A percentile compares a stretch with the other conserved stretches of the same genome.
Conservation (phyloP, 2,113 vertebrate species). For the Bagarius yarrelli region DNA sequence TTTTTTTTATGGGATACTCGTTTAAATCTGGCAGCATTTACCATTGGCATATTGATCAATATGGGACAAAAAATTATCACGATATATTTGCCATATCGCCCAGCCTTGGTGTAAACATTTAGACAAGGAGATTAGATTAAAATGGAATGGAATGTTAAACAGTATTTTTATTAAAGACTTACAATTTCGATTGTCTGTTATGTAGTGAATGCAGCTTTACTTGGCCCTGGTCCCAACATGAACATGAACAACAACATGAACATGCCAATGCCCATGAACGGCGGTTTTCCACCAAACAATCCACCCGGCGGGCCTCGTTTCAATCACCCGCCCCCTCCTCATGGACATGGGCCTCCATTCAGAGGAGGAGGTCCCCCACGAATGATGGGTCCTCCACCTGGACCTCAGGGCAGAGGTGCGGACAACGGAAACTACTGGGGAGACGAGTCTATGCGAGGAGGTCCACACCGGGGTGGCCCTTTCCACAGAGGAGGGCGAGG, state of each 20-base stretch:
- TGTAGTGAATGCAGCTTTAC: constrained; percentile 74
- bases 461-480: constrained; percentile 72
- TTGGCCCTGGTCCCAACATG: constrained; percentile 79
- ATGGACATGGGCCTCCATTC: constrained; percentile 75
- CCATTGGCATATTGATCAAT: no score
- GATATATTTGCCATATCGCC: no score
- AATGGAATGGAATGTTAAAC: background rate
- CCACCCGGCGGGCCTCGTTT: constrained; percentile 77
- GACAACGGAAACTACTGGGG: constrained; percentile 85
- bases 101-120: background rate
- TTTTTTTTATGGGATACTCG: no score
- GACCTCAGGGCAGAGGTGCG: constrained; percentile 68
- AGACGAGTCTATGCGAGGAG: constrained; percentile 83
- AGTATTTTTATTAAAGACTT: background rate
- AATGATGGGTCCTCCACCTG: constrained; percentile 85
- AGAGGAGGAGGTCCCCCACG: constrained; percentile 73
- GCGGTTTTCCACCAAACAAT: constrained; percentile 81
- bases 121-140: background rate
- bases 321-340: constrained; percentile 75
- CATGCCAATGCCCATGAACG: constrained; percentile 81
- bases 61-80: no score
- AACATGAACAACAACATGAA: constrained; percentile 70
- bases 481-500: constrained; percentile 83
- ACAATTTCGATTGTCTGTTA: background rate
- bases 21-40: no score